phyloP scores from a whole-genome alignment of 2,797 vertebrate species.

The Paratrypauchen microcephalus region DNA sequence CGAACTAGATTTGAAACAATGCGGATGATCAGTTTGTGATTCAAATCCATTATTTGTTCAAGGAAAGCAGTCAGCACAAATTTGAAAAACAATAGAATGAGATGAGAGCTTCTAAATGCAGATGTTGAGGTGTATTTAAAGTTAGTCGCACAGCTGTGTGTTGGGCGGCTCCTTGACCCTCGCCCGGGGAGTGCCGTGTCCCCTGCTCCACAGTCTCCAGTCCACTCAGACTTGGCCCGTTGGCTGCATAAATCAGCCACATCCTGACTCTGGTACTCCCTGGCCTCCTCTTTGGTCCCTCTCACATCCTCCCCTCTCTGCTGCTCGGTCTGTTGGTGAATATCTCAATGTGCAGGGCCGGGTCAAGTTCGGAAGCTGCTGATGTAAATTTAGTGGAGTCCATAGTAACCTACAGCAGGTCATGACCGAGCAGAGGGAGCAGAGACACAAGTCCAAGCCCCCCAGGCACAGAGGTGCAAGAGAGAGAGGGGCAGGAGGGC shows the following conservation, averaged over 20 bases:
- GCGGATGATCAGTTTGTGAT: background rate
- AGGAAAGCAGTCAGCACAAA: background rate
- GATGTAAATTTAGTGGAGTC: conserved; percentile 42
- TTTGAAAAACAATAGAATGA: background rate
- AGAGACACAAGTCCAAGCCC: conserved; percentile 4
- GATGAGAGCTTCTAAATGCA: background rate
- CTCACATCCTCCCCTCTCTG: conserved; percentile 51
- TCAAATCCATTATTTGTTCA: background rate
- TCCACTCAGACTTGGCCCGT: conserved; percentile 52
- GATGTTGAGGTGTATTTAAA: conserved; percentile 19
- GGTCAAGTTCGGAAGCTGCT: conserved; percentile 16
- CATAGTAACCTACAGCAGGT: conserved; percentile 11
- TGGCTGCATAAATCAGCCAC: conserved; percentile 64
- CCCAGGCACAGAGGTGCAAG: background rate
- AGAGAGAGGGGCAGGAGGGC: background rate
- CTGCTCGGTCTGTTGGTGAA: conserved; percentile 58
- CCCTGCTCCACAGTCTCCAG: conserved; percentile 43
- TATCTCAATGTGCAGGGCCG: conserved; percentile 42
- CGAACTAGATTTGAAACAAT: background rate
- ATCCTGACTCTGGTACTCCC: conserved; percentile 59
- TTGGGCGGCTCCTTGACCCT: conserved; percentile 46
- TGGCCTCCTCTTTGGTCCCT: conserved; percentile 29
- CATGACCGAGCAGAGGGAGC: conserved; percentile 8
- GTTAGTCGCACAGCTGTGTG: conserved; percentile 42
- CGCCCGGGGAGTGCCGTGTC: conserved; percentile 59